phyloP scores from a whole-genome alignment of 37 sponge, comb jelly and placozoan genomes.

The Dysidea cf. avara region DNA sequence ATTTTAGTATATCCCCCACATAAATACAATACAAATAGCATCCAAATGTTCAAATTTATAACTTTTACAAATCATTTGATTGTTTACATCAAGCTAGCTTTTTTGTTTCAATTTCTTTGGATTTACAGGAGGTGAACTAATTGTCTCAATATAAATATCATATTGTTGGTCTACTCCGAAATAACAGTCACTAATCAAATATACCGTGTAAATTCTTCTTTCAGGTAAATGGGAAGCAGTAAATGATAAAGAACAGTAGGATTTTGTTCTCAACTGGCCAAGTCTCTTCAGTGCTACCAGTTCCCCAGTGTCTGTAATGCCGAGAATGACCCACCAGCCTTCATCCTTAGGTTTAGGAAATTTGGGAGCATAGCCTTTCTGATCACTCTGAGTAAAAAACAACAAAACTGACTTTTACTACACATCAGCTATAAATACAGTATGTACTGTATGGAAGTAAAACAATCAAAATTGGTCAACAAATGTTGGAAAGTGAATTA shows the following conservation, averaged over 20 bases:
- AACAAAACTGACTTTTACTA: too few species aligned
- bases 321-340: conserved; percentile 93
- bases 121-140: too few species aligned
- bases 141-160: conserved; percentile 47
- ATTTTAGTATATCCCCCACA: too few species aligned
- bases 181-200: conserved; percentile 92
- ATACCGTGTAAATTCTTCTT: conserved; percentile 72
- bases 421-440: too few species aligned
- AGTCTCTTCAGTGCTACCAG: conserved; percentile 89
- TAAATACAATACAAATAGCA: too few species aligned
- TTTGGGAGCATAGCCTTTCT: conserved; percentile 58
- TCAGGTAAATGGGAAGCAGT: conserved; percentile 63
- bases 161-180: conserved; percentile 91
- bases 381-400: conserved; percentile 14
- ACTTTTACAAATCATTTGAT: too few species aligned
- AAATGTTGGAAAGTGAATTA: too few species aligned
- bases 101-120: too few species aligned
- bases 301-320: conserved; percentile 77
- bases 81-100: too few species aligned
- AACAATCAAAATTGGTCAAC: too few species aligned
- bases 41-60: too few species aligned
- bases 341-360: conserved; percentile 94
- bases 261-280: conserved; percentile 51
- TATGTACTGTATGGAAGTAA: too few species aligned
- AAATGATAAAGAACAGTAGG: conserved; percentile 65